Base-by-base conservation (phyloP, 2,888 invertebrate species). In the Apamea epomidion region DNA sequence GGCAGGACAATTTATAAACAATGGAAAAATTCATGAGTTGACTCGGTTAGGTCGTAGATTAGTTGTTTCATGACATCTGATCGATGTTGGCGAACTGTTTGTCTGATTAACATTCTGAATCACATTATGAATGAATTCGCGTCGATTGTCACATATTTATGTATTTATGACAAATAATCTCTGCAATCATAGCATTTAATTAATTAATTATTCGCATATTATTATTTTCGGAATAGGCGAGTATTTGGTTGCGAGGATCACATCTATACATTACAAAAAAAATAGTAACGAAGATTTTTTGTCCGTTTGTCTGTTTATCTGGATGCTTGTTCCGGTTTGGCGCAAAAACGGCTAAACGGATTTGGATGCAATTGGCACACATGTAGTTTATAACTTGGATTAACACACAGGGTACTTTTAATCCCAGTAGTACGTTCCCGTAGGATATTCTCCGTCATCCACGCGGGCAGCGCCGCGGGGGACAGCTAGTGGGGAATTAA, bases 91-190 rank as follows among this genome's bases (percentile, higher is more conserved):
- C 58, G 32, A n/a, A 67, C 29, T 67, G 48, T 48, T 69, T 65
- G 54, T 45, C 51, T 60, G 18, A 71, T 65, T 82, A 60, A 70
- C 14, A 76, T 81, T 70, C 58, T 58, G 76, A 80, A 80, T 80
- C 80, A 32, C n/a, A 37, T 48, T 5, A 48, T n/a, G 29, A n/a
- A 60, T 68, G 54, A 64, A 51, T 77, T 58, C 18, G 5, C 42
- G 42, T 45, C 14, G 25, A 42, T 65, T 14, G 32, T 54, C 21
- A 37, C 21, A 48, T 68, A 29, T 25, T 68, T 75, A 45, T 29
- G 21, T 2, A 21, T 65, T 42, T 45, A 48, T 67, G 29, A 51
- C 37, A 48, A 67, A 74, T 29, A 48, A 80, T 48, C 67, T 29
- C 29, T 18, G 54, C 6, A 60, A 32, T 64, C 54, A 76, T 18